Base-by-base conservation (phyloP, 2,113 vertebrate species). In the Neolamprologus fasciatus region DNA sequence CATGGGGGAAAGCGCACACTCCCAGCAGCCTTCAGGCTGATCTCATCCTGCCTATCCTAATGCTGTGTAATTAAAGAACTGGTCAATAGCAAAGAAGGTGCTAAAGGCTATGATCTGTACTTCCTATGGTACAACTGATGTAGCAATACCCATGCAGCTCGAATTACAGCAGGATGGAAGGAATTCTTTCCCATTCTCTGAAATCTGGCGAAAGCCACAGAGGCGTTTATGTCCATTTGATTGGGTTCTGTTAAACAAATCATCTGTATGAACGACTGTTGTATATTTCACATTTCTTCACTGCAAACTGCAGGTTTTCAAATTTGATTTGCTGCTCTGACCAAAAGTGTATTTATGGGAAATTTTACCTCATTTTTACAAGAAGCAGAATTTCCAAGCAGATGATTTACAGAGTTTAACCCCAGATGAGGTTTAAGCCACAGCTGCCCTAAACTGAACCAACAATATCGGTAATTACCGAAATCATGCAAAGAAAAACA, bases 51-150 rank as follows among this genome's bases (percentile, higher is more conserved):
- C 91, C 90, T 81, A 88, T 86, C 87, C 81, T 93, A 90, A 94
- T 93, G 91, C 91, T 94, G 93, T 94, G 93, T 94, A 95, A 95
- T 95, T 94, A 95, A 94, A 92, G 92, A 91, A 91, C 88, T 93
- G 94, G 91, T 95, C 96, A 95, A 95, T 94, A 93, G 90, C 91
- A 89, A 85, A 90, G 90, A 88, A 91, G 92, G 86, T 93, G 91
- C 92, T 86, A 90, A 92, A 93, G 93, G 92, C 87, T 91, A 91
- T 63, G 87, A 92, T 93, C 89, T 82, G 50, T 4, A 85, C 84
- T 86, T 87, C 81, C 58, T 53, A 88, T 82, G 35, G 5, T 35
- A 80, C 47, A 23, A 81, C 88, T 57, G 61, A 88, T 92, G 76
- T 86, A 85, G 85, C 83, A 86, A 82, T 85, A 76, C 87, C 87